Evolutionary conservation across 2,888 invertebrate species (phyloP), one percentile per base, ranked within the genome.

Genomic region (Phanerotoma sp.): DNA sequence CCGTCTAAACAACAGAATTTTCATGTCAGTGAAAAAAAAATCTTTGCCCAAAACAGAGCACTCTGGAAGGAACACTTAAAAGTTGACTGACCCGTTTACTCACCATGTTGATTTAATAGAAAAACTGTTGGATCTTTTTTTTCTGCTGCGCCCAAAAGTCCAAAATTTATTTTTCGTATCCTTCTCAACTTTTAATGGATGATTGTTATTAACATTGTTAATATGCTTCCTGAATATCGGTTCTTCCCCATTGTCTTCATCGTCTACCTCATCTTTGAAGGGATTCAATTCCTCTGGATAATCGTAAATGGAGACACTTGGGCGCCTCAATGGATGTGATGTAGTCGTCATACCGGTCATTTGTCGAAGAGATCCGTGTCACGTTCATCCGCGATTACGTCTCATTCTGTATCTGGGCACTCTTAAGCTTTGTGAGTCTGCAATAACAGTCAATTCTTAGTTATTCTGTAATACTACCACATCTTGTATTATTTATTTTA

Each of bases 211-310:
- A 6, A 46, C 44, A 18, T 61, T 46, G 33, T 63, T 51, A 49
- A 69, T 68, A 3, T 50, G 58, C 15, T 68, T 68, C 5, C 60
- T 62, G 9, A 59, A 60, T 4, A 62, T 48, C 32, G 54, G 56
- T 52, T 45, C 38, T 18, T 46, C n/a, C n/a, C n/a, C 48, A 10
- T 40, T 25, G 9, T 58, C 32, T 25, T 50, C 86, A 65, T 88
- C 88, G 61, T 83, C 83, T 74, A 89, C 25, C 20, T 51, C 86
- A 65, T 88, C 88, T 61, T 83, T 83, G 74, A 89, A 89, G 18
- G 89, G 89, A 77, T 89, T 89, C 61, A 89, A 79, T 73, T 88
- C 87, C 70, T 88, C 88, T 41, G 89, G 89, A 75, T 89, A 89
- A 74, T 88, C 84, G 72, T 86, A 81, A 66, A 86, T 82, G 45